phyloP scores from a whole-genome alignment of 2,113 vertebrate genomes.

The Casuarius casuarius region DNA sequence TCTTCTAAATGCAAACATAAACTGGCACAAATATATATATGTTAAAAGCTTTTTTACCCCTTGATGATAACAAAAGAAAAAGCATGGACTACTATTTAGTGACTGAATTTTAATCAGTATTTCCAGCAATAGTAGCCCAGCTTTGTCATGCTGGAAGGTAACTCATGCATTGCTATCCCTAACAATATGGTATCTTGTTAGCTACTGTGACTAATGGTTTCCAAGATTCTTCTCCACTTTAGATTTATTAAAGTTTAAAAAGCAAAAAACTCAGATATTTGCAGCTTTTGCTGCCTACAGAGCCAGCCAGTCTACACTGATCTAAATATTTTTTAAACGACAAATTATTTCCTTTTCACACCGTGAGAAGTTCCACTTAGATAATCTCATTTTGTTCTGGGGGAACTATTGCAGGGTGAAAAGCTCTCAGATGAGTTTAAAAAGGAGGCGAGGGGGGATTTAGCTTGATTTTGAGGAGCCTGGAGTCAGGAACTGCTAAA shows the following conservation, averaged over 20 bases:
- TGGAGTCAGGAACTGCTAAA: not conserved
- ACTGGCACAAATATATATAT: not conserved
- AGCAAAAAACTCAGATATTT: not conserved
- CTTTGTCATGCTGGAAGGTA: not conserved
- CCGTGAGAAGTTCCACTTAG: not conserved
- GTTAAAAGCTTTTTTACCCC: not conserved
- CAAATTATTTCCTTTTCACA: not conserved
- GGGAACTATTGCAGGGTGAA: not conserved
- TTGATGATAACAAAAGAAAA: not conserved
- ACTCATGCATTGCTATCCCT: not conserved
- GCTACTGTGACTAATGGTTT: not conserved
- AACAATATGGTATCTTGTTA: not conserved
- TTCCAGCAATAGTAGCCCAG: not conserved
- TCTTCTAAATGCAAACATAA: not conserved
- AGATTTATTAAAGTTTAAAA: not conserved
- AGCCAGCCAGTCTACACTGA: not conserved
- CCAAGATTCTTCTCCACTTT: not conserved
- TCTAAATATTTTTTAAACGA: not conserved
- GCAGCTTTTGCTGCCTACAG: not conserved
- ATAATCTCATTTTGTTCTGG: not conserved
- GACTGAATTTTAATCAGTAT: not conserved
- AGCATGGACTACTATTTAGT: not conserved
- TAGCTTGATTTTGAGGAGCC: not conserved
- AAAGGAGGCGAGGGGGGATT: rapidly evolving
- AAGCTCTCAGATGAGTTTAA: not conserved